Conservation (phyloP, 2,113 vertebrate species). For the Nerophis ophidion region DNA sequence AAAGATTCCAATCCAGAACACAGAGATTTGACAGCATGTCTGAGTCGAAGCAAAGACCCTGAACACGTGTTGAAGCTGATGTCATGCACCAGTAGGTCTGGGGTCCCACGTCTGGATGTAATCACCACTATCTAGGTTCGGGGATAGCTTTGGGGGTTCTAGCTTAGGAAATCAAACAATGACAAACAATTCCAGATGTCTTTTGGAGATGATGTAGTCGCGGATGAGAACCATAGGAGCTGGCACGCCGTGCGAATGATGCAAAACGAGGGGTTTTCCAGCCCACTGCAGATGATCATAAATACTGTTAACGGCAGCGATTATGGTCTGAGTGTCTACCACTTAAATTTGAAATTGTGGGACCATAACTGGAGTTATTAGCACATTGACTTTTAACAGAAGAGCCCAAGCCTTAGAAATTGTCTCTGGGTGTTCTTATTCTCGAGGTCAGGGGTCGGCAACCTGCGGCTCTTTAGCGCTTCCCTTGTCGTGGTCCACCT, state of each 20-base stretch:
- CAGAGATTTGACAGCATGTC: conserved; percentile 45
- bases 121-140: conserved; percentile 52
- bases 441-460: too few relatives aligned
- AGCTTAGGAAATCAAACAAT: conserved; percentile 39
- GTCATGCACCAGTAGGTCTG: conserved; percentile 29
- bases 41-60: conserved; percentile 27
- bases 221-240: conserved; percentile 20
- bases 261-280: conserved; percentile 35
- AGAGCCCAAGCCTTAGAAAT: neutral
- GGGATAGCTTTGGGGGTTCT: conserved; percentile 37
- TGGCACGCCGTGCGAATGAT: conserved; percentile 34
- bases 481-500: too few relatives aligned
- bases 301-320: conserved; percentile 38
- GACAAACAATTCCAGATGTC: conserved; percentile 49
- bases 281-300: conserved; percentile 30
- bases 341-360: conserved; percentile 27
- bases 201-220: conserved; percentile 44
- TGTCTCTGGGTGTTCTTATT: too few relatives aligned
- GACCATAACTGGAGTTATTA: conserved; percentile 24
- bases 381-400: conserved; percentile 32
- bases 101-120: conserved; percentile 36
- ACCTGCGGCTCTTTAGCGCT: too few relatives aligned
- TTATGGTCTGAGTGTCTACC: conserved; percentile 14
- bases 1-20: conserved; percentile 50
- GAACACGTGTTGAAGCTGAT: conserved; percentile 50